phyloP scores from a whole-genome alignment of 2,888 invertebrate species.

The Hypomecis punctinalis region DNA sequence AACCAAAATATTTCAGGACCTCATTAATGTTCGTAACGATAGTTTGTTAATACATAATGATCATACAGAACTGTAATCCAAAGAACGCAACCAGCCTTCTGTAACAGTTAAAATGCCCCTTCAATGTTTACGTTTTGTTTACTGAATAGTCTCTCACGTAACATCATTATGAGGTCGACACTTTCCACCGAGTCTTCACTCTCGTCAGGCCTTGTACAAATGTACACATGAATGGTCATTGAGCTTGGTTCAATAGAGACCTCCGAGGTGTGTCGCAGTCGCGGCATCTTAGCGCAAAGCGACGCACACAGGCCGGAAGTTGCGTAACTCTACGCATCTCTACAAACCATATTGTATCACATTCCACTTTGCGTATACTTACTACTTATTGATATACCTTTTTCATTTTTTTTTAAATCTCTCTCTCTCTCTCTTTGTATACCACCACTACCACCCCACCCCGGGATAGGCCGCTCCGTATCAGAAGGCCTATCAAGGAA shows the following conservation, averaged over 20 bases:
- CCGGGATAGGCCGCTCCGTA: no score
- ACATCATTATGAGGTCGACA: conserved; percentile 8
- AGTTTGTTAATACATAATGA: not conserved
- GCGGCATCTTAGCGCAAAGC: not conserved
- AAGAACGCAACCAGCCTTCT: conserved; percentile 4
- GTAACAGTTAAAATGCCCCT: conserved; percentile 3
- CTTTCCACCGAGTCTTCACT: conserved; percentile 11
- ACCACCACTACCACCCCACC: no score
- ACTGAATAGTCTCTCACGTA: conserved; percentile 4
- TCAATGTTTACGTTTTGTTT: conserved; percentile 5
- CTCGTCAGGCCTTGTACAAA: not conserved
- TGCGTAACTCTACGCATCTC: conserved; percentile 7
- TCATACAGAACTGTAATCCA: not conserved
- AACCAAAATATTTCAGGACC: not conserved
- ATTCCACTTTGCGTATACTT: not conserved
- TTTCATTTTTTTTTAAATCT: no score
- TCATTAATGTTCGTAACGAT: not conserved
- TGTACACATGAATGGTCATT: conserved; percentile 8
- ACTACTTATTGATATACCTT: not conserved
- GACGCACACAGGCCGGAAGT: conserved; percentile 14
- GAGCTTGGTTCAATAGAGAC: conserved; percentile 14
- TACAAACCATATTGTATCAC: not conserved
- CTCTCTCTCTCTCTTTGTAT: no score
- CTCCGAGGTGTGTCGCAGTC: conserved; percentile 6
- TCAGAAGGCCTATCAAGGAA: no score